phyloP scores from a whole-genome alignment of 92 coral and sea anemone genomes.

The Actinernus sp. region DNA sequence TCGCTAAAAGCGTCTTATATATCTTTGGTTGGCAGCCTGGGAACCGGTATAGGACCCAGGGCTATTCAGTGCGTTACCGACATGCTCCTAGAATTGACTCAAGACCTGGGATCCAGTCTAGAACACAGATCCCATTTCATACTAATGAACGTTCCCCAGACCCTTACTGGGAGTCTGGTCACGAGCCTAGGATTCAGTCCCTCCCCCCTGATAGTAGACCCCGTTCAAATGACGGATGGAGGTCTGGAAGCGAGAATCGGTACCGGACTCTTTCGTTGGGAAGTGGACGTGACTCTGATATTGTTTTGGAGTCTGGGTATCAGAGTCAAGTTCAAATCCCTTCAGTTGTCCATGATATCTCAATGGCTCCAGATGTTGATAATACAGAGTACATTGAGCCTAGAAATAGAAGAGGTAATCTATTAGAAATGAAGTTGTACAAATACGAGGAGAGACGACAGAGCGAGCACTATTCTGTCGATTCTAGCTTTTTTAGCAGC shows the following conservation, averaged over 20 bases:
- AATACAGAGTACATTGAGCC: slow-evolving; percentile 15
- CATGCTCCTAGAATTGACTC: slow-evolving; percentile 50
- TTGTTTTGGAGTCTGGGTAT: slow-evolving; percentile 40
- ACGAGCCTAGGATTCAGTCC: slow-evolving; percentile 18
- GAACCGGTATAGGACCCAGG: slow-evolving; percentile 24
- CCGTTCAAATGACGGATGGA: slow-evolving; percentile 10
- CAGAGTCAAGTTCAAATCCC: slow-evolving; percentile 56
- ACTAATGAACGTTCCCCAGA: slow-evolving; percentile 19
- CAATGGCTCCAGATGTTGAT: slow-evolving; percentile 22
- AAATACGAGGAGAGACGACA: slow-evolving; percentile 35
- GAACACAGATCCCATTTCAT: slow-evolving; percentile 27
- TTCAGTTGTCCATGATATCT: slow-evolving; percentile 16
- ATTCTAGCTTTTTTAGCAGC: slow-evolving; percentile 43
- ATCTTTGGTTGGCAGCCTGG: slow-evolving; percentile 55
- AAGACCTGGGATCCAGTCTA: slow-evolving; percentile 45
- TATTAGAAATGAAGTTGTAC: slow-evolving; percentile 33
- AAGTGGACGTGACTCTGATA: slow-evolving; percentile 55
- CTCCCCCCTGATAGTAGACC: slow-evolving; percentile 4
- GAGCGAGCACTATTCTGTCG: slow-evolving; percentile 15
- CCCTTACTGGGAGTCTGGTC: slow-evolving; percentile 16
- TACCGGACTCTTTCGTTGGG: slow-evolving; percentile 37
- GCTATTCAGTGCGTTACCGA: slow-evolving; percentile 41
- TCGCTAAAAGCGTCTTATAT: slow-evolving; percentile 54
- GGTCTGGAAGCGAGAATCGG: slow-evolving; percentile 21
- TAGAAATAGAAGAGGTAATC: slow-evolving; percentile 19